phyloP scores from a whole-genome alignment of 2,797 vertebrate species.

The Mus caroli region DNA sequence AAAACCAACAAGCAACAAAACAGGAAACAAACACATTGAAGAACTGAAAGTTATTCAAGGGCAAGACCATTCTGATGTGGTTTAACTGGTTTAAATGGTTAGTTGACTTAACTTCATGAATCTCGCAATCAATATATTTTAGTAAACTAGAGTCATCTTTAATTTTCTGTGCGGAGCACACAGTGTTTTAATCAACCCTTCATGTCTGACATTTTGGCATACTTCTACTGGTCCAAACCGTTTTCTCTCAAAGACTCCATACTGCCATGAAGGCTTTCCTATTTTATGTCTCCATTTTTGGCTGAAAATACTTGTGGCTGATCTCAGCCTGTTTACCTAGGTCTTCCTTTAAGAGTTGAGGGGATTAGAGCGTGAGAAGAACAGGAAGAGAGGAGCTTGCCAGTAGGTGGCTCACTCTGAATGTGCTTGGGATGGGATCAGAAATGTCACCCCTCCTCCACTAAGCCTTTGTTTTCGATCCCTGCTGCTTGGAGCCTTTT shows the following conservation, averaged over 20 bases:
- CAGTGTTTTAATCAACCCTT: slow-evolving; percentile 47
- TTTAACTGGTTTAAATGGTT: slow-evolving; percentile 29
- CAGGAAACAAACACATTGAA: neutral
- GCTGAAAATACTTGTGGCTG: neutral
- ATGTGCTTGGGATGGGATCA: slow-evolving; percentile 78
- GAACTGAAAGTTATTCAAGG: neutral
- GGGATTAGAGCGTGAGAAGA: neutral
- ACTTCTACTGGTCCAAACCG: neutral
- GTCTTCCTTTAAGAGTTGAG: neutral
- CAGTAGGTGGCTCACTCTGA: slow-evolving; percentile 91
- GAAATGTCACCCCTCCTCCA: slow-evolving; percentile 78
- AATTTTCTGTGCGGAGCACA: neutral
- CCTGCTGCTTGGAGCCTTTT: slow-evolving; percentile 73
- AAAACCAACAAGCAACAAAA: neutral
- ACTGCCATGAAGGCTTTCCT: neutral
- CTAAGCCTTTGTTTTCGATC: slow-evolving; percentile 71
- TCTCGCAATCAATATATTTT: slow-evolving; percentile 29
- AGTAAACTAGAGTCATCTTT: slow-evolving; percentile 21
- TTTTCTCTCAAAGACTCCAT: slow-evolving; percentile 48
- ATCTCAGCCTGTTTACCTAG: neutral
- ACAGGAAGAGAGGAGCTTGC: slow-evolving; percentile 71
- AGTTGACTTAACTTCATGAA: slow-evolving; percentile 33
- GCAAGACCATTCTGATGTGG: slow-evolving; percentile 55
- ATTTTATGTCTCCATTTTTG: neutral
- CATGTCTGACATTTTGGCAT: slow-evolving; percentile 10